A percentile compares a stretch with the other conserved stretches of the same genome.
Conservation (phyloP, 1,140 invertebrate species). For the Homarus americanus region DNA sequence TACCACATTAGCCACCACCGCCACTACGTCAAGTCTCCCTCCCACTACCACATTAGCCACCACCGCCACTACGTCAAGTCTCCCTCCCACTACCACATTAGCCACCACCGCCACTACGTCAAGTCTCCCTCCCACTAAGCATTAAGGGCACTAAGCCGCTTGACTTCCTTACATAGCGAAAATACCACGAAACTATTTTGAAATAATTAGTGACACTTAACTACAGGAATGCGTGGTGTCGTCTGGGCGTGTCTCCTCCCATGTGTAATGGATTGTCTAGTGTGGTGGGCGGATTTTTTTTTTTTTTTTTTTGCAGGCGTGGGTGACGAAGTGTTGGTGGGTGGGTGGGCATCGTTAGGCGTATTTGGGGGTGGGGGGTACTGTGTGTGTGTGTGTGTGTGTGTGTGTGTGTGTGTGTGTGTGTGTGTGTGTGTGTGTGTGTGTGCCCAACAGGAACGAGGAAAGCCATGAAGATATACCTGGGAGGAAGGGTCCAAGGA, state of each 20-base stretch:
- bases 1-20: too few relatives aligned
- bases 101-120: too few relatives aligned
- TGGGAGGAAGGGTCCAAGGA: background rate
- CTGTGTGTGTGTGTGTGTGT: background rate
- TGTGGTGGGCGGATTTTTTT: background rate
- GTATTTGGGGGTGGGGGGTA: background rate
- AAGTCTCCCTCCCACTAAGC: background rate
- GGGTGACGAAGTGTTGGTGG: background rate
- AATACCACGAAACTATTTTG: slow-evolving; percentile 14
- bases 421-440: too few relatives aligned
- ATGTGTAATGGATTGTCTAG: too few relatives aligned
- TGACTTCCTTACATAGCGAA: background rate
- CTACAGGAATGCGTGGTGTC: background rate
- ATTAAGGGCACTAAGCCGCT: background rate
- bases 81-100: too few relatives aligned
- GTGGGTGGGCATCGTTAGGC: background rate
- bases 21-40: too few relatives aligned
- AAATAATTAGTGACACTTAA: background rate
- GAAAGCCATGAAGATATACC: too few relatives aligned
- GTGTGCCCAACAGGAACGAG: too few relatives aligned
- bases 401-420: too few relatives aligned
- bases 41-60: too few relatives aligned
- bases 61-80: too few relatives aligned
- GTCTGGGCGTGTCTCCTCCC: background rate
- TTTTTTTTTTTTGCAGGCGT: too few relatives aligned